Evolutionary conservation across 1,140 invertebrate species (phyloP).

Genomic region (Nebria ingens): DNA sequence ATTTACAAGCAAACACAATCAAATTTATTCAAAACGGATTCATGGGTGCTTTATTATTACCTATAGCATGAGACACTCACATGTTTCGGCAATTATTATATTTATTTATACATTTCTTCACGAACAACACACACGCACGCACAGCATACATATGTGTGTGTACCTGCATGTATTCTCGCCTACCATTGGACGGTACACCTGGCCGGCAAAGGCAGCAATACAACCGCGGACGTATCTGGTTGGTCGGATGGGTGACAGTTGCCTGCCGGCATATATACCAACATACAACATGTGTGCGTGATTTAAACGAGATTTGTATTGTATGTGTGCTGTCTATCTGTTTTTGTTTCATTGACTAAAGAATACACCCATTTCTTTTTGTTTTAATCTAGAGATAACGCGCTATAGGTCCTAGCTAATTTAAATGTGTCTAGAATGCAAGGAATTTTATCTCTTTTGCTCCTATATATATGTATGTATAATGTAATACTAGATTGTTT

Average conservation of each 20-base stretch:
- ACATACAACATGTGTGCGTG: too few relatives aligned
- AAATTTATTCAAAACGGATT: too few relatives aligned
- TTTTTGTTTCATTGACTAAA: slow-evolving; percentile 2
- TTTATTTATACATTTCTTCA: background rate
- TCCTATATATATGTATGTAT: too few relatives aligned
- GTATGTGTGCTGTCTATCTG: background rate
- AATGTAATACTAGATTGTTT: too few relatives aligned
- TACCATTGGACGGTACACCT: background rate
- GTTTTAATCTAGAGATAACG: background rate
- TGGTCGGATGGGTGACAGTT: slow-evolving; percentile 1
- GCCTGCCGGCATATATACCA: slow-evolving; percentile 5
- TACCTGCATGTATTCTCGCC: background rate
- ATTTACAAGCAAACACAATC: too few relatives aligned
- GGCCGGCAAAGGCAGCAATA: background rate
- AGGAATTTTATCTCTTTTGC: slow-evolving; percentile 1
- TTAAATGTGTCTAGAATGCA: slow-evolving; percentile 5
- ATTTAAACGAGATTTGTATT: slow-evolving; percentile 2
- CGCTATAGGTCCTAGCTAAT: background rate
- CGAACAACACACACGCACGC: background rate
- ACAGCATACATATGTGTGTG: background rate
- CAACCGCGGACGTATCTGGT: background rate
- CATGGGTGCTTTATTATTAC: too few relatives aligned
- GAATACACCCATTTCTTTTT: background rate
- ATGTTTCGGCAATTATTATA: too few relatives aligned
- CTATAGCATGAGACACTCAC: too few relatives aligned